Evolutionary conservation across 1,140 invertebrate genomes (phyloP), one percentile per base, ranked within the genome.

Genomic region (Euwallacea similis): DNA sequence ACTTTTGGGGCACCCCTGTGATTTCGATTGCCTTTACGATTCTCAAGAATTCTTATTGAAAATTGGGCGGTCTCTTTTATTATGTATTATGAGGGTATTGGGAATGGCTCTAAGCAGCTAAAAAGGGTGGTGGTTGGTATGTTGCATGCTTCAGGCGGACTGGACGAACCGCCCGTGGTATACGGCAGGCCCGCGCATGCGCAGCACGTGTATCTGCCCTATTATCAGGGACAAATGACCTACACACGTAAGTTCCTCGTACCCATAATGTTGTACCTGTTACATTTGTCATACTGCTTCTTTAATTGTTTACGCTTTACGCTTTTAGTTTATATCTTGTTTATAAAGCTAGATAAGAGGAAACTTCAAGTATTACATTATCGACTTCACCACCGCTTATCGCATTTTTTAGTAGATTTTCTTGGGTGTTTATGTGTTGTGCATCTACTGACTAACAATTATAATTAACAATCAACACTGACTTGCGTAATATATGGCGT

Each of bases 131-230:
- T 74, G 77, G 76, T 77, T 71, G 71, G 63, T 72, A 73, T 80
- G 77, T 81, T 81, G 78, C 79, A 80, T 80, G 77, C 78, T 78
- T 58, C 69, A 72, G 80, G 80, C 78, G 79, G 79, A 77, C 76
- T 78, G 76, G 80, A 81, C 77, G 80, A 81, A 75, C 80, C 77
- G 69, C 78, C 77, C 59, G 77, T 81, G 73, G 77, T 76, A 81
- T 88, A 88, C 81, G 87, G 87, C 79, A 85, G 87, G 82, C 89
- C 90, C 75, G 83, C 90, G 80, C 88, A 90, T 84, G 89, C 89
- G 78, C 89, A 90, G 84, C 89, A 91, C 83, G 87, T 92, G 81
- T 91, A 91, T 83, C 87, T 91, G 82, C 90, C 90, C 81, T 91
- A 89, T 86, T 91, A 88, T 85, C 89, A 91, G 82, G 90, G 89